These are phyloP conservation scores for Pasiphila rectangulata DNA, from an alignment of 2,888 invertebrate genomes.

Conservation along the genomic window DNA sequence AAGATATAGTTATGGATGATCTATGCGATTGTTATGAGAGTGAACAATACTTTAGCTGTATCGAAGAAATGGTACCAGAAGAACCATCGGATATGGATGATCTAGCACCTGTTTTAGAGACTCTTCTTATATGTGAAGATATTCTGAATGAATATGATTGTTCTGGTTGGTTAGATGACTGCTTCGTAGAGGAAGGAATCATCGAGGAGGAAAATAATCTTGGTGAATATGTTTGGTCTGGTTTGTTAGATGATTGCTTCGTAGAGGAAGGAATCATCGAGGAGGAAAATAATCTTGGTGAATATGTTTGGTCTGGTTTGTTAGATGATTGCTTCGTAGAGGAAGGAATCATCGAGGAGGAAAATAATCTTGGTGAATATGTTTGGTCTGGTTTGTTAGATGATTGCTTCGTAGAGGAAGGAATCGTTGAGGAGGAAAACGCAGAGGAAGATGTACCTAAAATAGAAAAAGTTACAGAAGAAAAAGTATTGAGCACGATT, in stretches of 20 bases:
- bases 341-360: neutral
- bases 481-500: neutral
- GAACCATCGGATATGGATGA: slow-evolving; percentile 2
- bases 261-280: too few relatives aligned
- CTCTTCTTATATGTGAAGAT: neutral
- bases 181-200: too few relatives aligned
- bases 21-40: slow-evolving; percentile 6
- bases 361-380: neutral
- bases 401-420: too few relatives aligned
- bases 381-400: neutral
- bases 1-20: neutral
- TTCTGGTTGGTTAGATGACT: neutral
- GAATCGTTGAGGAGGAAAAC: neutral
- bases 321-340: too few relatives aligned
- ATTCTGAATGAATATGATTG: neutral
- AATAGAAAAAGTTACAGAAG: neutral
- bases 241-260: neutral
- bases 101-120: neutral
- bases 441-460: neutral
- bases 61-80: neutral
- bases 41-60: slow-evolving; percentile 2
- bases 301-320: too few relatives aligned
- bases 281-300: too few relatives aligned
- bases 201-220: neutral
- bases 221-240: too few relatives aligned